These are phyloP conservation scores for Enteromius treurensis DNA, from an alignment of 2,797 vertebrate species.

Conservation along the genomic window DNA sequence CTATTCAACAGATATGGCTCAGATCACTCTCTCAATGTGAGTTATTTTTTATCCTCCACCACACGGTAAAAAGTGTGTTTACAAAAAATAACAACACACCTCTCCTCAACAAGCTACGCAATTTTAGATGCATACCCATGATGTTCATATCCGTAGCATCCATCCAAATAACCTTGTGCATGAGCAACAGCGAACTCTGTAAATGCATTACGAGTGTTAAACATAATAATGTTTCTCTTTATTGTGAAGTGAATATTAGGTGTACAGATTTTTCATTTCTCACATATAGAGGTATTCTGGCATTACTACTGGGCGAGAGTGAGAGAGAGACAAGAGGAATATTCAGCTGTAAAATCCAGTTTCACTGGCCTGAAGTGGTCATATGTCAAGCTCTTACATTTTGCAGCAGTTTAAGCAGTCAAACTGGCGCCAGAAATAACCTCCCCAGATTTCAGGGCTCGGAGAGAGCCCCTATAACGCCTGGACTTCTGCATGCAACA, in stretches of 20 bases:
- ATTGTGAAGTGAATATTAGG: not conserved
- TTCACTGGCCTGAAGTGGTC: conserved; percentile 52
- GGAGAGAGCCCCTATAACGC: conserved; percentile 35
- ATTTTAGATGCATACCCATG: not conserved
- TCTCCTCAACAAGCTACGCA: not conserved
- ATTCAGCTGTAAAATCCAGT: conserved; percentile 45
- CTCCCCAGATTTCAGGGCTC: conserved; percentile 43
- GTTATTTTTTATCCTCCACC: not conserved
- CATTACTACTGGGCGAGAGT: not conserved
- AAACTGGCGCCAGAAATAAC: conserved; percentile 47
- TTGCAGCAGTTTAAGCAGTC: conserved; percentile 46
- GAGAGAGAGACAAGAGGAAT: conserved; percentile 33
- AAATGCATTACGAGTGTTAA: not conserved
- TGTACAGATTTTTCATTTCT: not conserved
- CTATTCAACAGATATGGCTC: not conserved
- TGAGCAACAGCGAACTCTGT: not conserved
- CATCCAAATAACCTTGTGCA: not conserved
- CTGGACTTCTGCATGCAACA: conserved; percentile 4
- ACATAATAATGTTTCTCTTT: not conserved
- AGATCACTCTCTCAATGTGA: not conserved
- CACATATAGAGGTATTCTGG: not conserved
- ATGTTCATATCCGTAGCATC: not conserved
- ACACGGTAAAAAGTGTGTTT: too few relatives aligned
- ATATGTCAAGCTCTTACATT: conserved; percentile 58
- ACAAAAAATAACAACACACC: not conserved